Base-by-base conservation (phyloP, 1,140 invertebrate species). In the Rhyacophila brunnea region DNA sequence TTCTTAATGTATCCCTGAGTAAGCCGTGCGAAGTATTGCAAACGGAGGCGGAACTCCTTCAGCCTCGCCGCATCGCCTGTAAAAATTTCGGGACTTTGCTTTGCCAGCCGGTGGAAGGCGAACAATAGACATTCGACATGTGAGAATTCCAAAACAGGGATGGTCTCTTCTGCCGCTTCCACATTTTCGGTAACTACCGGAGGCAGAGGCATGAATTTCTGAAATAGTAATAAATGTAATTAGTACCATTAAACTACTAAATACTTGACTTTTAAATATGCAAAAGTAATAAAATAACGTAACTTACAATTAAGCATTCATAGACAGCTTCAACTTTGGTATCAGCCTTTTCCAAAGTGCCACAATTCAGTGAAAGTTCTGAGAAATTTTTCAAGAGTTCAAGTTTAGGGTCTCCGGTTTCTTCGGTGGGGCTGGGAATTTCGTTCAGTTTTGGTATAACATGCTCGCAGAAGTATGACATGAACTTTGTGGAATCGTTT, bases 1-100 rank as follows among this genome's bases (percentile, higher is more conserved):
- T 92, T 92, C 68, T 94, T 95, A 45, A 94, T 92, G 66, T 95
- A 95, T 18, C 90, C 92, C 80, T 96, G 93, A 65, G 92, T 92
- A 11, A 93, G 88, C 58, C 94, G 82, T 0, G 93, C 93, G 72
- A 97, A 91, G 77, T 95, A 98, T 71, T 96, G 93, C 44, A 98
- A 77, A 65, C 92, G 85, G 45, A 91, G 73, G 58, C 91, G 85
- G 64, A 97, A 92, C 69, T 96, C 92, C 74, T 95, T 96, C 0
- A 96, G 76, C 66, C 87, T 83, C 28, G 91, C 86, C 11, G 85
- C 75, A 78, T 96, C 89, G 42, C 85, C 85, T 32, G 86, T 84
- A 4, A 98, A 78, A 18, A 74, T 70, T 62, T 90, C 88, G 5
- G 91, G 88, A 67, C 82, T 81, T 67, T 90, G 87, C 61, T 88